Base-by-base conservation (phyloP, 2,888 invertebrate genomes). In the Cantharis lateralis region DNA sequence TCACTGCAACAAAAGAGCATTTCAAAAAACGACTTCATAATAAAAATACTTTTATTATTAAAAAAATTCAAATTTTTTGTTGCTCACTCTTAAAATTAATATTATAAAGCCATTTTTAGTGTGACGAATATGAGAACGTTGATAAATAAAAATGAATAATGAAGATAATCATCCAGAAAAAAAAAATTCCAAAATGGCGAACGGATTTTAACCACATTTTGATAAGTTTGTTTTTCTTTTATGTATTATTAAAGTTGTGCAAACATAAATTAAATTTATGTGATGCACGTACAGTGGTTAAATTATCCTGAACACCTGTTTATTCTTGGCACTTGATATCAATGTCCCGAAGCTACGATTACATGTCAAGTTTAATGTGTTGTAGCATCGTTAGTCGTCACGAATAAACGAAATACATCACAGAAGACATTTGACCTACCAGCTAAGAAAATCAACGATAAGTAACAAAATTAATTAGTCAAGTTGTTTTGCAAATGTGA, bases 361-460 rank as follows among this genome's bases (percentile, higher is more conserved):
- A 71, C 74, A 68, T 68, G 77, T 77, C 74, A 72, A 24, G 74
- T 28, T 62, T 77, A 77, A 77, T 74, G 71, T 48, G 48, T 48
- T 48, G 48, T 72, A 74, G 69, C 72, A 48, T 77, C 75, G 78
- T 77, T 76, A 78, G 72, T 68, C 63, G 77, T 77, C 77, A 80
- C 78, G 80, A 80, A 81, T 79, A 79, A 80, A 79, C 79, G 79
- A 80, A 81, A 80, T 81, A 78, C 74, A 80, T 81, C 78, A 81
- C 75, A 69, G 71, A 72, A 69, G 76, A 76, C 75, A 72, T 78
- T 77, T 79, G 78, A 79, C 78, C 78, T 72, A 70, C 75, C 70
- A 71, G 64, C 72, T 79, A 75, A 79, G 78, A 80, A 69, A 76
- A 76, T 71, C 70, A 78, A 62, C 62, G 81, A 80, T 81, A 81